Conservation (phyloP, 1,140 invertebrate species). For the Lamellibrachia luymesi region DNA sequence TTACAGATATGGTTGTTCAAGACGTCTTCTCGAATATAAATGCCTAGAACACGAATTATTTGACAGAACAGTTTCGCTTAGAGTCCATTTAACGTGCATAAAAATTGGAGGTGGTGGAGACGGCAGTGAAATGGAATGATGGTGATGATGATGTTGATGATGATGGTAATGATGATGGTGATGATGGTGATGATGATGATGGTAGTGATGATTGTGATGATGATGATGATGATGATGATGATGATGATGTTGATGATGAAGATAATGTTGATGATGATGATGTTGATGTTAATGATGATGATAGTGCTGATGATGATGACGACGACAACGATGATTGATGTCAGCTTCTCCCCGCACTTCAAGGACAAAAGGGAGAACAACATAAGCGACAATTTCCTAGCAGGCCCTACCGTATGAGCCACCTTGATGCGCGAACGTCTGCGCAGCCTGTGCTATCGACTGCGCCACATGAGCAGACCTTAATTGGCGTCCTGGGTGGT, state of each 20-base stretch:
- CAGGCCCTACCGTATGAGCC: background rate
- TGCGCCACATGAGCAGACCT: too few species aligned
- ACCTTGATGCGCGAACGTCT: background rate
- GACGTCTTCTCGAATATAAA: too few species aligned
- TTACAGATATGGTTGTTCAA: too few species aligned
- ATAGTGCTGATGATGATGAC: background rate
- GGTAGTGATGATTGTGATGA: background rate
- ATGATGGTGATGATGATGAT: background rate
- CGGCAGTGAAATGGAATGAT: background rate
- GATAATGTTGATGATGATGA: background rate
- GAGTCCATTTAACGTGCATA: constrained; percentile 12
- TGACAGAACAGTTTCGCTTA: too few species aligned
- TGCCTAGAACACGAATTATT: too few species aligned
- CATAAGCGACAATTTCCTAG: background rate
- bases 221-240: background rate
- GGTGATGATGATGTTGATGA: background rate
- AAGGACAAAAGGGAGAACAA: background rate
- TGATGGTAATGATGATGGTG: background rate
- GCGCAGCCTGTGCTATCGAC: too few species aligned
- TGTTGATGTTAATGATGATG: background rate
- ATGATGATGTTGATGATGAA: background rate
- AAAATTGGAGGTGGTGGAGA: background rate
- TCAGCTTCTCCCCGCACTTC: background rate
- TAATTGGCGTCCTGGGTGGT: too few species aligned
- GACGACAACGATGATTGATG: background rate